Percentiles rank a stretch among this genome's conserved stretches.
These are phyloP conservation scores for Morpho helenor DNA, from an alignment of 2,888 invertebrate genomes.

Conservation along the genomic window DNA sequence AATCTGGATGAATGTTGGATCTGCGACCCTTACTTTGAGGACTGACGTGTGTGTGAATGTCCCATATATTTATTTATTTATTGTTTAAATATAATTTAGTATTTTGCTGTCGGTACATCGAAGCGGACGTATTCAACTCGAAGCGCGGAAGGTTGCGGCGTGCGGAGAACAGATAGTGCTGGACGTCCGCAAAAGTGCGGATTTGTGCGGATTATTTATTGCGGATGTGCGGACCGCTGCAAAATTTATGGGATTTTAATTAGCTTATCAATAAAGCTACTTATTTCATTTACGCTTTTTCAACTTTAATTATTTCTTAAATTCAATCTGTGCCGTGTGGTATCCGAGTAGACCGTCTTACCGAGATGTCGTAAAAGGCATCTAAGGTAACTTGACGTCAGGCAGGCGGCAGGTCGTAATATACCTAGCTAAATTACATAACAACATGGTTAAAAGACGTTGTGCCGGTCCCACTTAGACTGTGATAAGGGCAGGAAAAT, in stretches of 20 bases:
- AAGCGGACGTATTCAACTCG: conserved; percentile 57
- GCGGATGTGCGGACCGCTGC: conserved; percentile 27
- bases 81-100: neutral
- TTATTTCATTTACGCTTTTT: conserved; percentile 1
- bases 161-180: conserved; percentile 71
- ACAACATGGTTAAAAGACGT: too few relatives aligned
- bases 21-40: too few relatives aligned
- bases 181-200: conserved; percentile 56
- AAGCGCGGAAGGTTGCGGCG: conserved; percentile 71
- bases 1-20: too few relatives aligned
- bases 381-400: too few relatives aligned
- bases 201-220: conserved; percentile 63
- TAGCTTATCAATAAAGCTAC: conserved; percentile 22
- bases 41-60: too few relatives aligned
- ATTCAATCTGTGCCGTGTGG: neutral
- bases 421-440: too few relatives aligned
- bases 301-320: neutral
- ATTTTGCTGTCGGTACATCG: conserved; percentile 42
- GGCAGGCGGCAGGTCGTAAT: too few relatives aligned
- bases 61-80: neutral
- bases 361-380: too few relatives aligned
- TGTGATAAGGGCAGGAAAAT: too few relatives aligned
- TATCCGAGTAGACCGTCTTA: too few relatives aligned
- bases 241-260: conserved; percentile 27
- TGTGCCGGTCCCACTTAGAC: too few relatives aligned